Evolutionary conservation across 2,113 vertebrate species (phyloP).

Genomic region (Morphnarchus princeps): DNA sequence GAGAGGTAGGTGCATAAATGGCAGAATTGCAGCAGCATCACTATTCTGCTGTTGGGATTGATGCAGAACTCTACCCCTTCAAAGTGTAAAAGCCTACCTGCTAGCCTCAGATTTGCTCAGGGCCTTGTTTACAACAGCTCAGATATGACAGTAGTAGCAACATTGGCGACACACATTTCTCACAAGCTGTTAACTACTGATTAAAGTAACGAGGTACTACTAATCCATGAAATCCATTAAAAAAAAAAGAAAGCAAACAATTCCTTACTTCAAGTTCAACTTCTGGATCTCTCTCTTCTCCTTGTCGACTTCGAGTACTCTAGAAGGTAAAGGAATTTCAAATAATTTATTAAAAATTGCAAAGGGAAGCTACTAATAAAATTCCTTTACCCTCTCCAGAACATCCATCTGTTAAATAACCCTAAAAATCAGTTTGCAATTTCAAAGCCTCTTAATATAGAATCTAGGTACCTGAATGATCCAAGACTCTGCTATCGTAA

Average conservation of each 20-base stretch:
- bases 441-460: background rate
- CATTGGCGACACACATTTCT: background rate
- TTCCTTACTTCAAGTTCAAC: constrained; percentile 92
- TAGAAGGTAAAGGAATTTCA: constrained; percentile 62
- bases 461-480: background rate
- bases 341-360: background rate
- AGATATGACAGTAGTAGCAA: background rate
- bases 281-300: constrained; percentile 94
- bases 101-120: background rate
- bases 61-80: background rate
- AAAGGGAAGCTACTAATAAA: background rate
- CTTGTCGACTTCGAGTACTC: constrained; percentile 97
- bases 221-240: constrained; percentile 19
- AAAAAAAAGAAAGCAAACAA: background rate
- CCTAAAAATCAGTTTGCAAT: background rate
- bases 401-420: background rate
- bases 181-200: background rate
- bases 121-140: background rate
- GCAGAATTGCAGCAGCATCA: background rate
- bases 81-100: background rate
- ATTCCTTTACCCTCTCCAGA: background rate
- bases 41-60: background rate
- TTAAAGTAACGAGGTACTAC: background rate
- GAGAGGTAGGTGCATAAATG: background rate
- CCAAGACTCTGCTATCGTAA: background rate